Evolutionary conservation across 2,888 invertebrate genomes (phyloP).

Genomic region (Mayetiola destructor): DNA sequence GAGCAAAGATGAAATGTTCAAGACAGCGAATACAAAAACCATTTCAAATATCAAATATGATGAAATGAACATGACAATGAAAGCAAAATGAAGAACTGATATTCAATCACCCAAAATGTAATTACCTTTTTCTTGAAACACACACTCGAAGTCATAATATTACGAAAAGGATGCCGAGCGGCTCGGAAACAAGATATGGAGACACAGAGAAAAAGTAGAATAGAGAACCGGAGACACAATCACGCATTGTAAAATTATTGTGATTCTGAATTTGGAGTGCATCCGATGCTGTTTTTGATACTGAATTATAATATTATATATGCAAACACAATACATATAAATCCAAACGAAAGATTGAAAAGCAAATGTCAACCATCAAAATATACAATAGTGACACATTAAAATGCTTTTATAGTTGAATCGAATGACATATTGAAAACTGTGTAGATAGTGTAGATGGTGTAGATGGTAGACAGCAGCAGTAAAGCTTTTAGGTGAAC

Average conservation of each 20-base stretch:
- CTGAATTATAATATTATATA: no score
- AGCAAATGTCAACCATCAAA: neutral
- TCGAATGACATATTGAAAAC: no score
- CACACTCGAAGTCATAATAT: neutral
- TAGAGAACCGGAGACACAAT: no score
- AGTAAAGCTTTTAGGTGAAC: no score
- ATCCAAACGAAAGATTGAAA: neutral
- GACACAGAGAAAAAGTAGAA: neutral
- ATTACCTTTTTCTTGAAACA: slow-evolving; percentile 1
- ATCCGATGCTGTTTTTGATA: no score
- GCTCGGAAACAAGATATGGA: neutral
- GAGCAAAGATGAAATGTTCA: neutral
- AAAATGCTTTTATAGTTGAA: no score
- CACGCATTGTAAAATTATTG: no score
- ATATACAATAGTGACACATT: neutral
- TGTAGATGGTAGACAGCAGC: no score
- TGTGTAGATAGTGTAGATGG: no score
- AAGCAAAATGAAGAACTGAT: neutral
- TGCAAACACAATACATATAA: no score
- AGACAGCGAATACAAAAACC: neutral
- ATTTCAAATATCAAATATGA: neutral
- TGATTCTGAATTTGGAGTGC: no score
- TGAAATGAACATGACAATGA: neutral
- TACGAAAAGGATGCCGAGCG: neutral
- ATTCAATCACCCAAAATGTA: slow-evolving; percentile 3